Percentiles rank a stretch among this genome's conserved stretches.
These are phyloP conservation scores for Drosophila leontia DNA, from an alignment of 1,140 invertebrate species.

Conservation along the genomic window DNA sequence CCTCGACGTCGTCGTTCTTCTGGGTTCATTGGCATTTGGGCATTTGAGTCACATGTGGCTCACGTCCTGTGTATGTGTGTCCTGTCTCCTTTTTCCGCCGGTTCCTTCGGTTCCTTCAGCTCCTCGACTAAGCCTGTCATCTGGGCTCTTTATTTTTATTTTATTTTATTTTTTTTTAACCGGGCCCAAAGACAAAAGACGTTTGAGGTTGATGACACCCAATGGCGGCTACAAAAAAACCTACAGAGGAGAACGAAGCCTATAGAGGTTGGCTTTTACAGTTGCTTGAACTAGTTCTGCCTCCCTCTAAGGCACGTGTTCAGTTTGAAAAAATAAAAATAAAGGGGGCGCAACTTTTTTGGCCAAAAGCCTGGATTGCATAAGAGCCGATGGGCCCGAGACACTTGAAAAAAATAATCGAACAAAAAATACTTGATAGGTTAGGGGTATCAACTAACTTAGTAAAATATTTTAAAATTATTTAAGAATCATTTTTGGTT, in stretches of 20 bases:
- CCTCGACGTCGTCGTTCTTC: slow-evolving; percentile 12
- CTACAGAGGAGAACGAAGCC: slow-evolving; percentile 31
- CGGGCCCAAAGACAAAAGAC: slow-evolving; percentile 72
- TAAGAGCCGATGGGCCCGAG: slow-evolving; percentile 51
- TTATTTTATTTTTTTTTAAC: slow-evolving; percentile 21
- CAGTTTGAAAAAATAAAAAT: slow-evolving; percentile 31
- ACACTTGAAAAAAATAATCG: slow-evolving; percentile 5
- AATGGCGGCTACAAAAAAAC: slow-evolving; percentile 30
- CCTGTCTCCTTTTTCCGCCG: slow-evolving; percentile 22
- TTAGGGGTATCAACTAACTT: no score
- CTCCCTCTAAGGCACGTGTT: slow-evolving; percentile 45
- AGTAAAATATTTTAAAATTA: background rate
- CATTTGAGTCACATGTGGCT: slow-evolving; percentile 72
- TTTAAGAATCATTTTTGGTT: no score
- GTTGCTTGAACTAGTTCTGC: slow-evolving; percentile 80
- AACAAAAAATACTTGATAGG: no score
- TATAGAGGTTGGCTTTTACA: slow-evolving; percentile 69
- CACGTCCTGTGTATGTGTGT: slow-evolving; percentile 64
- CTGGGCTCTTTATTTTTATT: slow-evolving; percentile 51
- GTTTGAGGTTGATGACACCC: slow-evolving; percentile 74
- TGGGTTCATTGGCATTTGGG: slow-evolving; percentile 72
- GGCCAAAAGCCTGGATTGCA: slow-evolving; percentile 61
- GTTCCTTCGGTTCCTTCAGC: slow-evolving; percentile 16
- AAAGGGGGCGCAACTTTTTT: slow-evolving; percentile 64
- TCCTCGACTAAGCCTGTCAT: slow-evolving; percentile 68